Evolutionary conservation across 2,888 invertebrate genomes (phyloP), one percentile per base, ranked within the genome.

Genomic region (Melanargia galathea): DNA sequence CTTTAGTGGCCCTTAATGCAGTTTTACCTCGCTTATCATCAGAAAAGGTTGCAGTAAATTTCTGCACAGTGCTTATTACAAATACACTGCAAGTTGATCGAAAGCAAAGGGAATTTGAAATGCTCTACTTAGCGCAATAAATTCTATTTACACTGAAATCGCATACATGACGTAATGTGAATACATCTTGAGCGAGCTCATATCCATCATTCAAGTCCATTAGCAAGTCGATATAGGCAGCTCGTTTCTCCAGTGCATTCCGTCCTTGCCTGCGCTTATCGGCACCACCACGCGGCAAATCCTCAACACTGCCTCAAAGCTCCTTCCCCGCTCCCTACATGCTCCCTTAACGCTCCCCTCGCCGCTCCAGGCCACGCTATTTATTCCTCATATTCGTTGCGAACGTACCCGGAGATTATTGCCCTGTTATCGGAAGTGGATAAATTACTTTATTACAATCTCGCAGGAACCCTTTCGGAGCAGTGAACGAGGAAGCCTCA

Each of bases 381-480:
- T 83, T 82, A 82, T 79, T 78, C 77, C 75, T 79, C 77, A 83
- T 81, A 81, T 66, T 64, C 68, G 66, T 63, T 64, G 63, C 72
- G 72, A 64, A 71, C 66, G 75, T 76, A 77, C 75, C 73, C 71
- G 70, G 70, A 83, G 87, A 87, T 89, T 87, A 88, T 87, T 86
- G 80, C 78, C 83, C 80, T 71, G 83, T 84, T 89, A 88, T 88
- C 88, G 86, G 80, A 79, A 86, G 80, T 85, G 86, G 86, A 86
- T 89, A 88, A 87, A 89, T 89, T 86, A 86, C 87, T 88, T 86
- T 86, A 87, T 89, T 86, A 86, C 87, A 78, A 79, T 78, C 77
- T 77, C 75, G 74, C 77, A 72, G 74, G 76, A 83, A 82, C 86
- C 86, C 84, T 83, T 84, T 70, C 40, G 66, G 52, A 43, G 61